Percentiles rank a stretch among this genome's conserved stretches.
Conservation (phyloP, 2,797 vertebrate genomes). For the Bovichtus variegatus region DNA sequence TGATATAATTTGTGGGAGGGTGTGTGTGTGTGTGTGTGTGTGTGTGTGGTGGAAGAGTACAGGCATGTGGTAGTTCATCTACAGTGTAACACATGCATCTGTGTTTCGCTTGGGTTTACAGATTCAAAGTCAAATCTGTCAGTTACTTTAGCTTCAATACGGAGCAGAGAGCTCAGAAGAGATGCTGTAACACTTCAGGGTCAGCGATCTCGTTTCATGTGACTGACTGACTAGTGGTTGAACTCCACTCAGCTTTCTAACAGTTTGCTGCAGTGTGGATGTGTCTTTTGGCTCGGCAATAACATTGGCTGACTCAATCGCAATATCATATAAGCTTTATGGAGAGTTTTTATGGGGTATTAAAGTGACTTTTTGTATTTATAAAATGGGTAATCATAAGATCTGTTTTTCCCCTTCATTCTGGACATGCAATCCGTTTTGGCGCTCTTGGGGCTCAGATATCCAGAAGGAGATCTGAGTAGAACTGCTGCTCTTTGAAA, state of each 20-base stretch:
- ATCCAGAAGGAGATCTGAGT: no score
- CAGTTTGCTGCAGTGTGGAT: background rate
- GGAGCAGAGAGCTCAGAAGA: slow-evolving; percentile 20
- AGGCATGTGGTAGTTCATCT: background rate
- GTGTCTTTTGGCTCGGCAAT: slow-evolving; percentile 31
- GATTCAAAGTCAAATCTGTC: slow-evolving; percentile 53
- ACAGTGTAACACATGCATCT: background rate
- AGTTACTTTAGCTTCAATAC: slow-evolving; percentile 26
- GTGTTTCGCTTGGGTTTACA: slow-evolving; percentile 29
- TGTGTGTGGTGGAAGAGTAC: background rate
- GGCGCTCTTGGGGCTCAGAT: background rate
- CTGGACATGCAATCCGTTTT: background rate
- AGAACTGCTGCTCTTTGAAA: background rate
- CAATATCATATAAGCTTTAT: slow-evolving; percentile 29
- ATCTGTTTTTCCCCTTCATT: background rate
- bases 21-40: slow-evolving; percentile 9
- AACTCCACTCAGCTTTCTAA: slow-evolving; percentile 10
- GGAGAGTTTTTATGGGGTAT: slow-evolving; percentile 20
- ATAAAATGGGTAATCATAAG: slow-evolving; percentile 23
- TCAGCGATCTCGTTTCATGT: slow-evolving; percentile 45
- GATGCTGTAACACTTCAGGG: slow-evolving; percentile 53
- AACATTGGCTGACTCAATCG: slow-evolving; percentile 35
- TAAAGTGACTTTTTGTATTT: slow-evolving; percentile 36
- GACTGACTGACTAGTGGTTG: slow-evolving; percentile 26
- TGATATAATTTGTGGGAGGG: background rate